A percentile compares a stretch with the other conserved stretches of the same genome.
Evolutionary conservation across 2,797 vertebrate species (phyloP).

Genomic region (Vultur gryphus): DNA sequence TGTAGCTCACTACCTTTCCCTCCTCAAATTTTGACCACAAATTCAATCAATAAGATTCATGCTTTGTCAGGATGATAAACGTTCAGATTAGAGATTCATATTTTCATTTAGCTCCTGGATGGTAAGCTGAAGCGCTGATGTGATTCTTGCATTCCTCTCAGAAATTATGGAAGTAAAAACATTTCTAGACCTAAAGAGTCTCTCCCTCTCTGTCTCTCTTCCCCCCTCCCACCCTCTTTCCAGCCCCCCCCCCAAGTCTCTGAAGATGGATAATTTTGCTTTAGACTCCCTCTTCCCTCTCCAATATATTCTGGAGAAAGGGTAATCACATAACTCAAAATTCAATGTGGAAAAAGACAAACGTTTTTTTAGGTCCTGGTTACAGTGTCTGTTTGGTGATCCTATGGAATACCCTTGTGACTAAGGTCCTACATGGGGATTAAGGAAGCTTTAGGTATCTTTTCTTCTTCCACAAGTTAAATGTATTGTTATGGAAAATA

Average conservation of each 20-base stretch:
- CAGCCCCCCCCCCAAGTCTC: not conserved
- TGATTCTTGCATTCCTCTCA: not conserved
- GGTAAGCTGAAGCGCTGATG: not conserved
- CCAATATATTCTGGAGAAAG: not conserved
- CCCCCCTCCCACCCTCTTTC: rapidly evolving
- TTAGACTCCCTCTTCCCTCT: not conserved
- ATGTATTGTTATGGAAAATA: not conserved
- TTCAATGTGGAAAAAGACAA: not conserved
- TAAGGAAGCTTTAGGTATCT: not conserved
- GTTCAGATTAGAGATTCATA: not conserved
- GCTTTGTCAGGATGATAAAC: not conserved
- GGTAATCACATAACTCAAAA: not conserved
- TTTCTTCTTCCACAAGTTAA: not conserved
- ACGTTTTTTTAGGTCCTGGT: not conserved
- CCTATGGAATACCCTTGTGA: not conserved
- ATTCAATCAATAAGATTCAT: not conserved
- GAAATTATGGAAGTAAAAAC: not conserved
- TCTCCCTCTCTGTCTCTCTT: not conserved
- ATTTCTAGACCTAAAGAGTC: not conserved
- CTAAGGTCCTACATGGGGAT: rapidly evolving
- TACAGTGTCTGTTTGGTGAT: not conserved
- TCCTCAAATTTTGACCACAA: not conserved
- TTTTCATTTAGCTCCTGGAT: not conserved
- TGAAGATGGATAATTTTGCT: not conserved
- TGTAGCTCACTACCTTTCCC: not conserved